Percentiles rank a stretch among this genome's conserved stretches.
Evolutionary conservation across 2,888 invertebrate genomes (phyloP).

Genomic region (Nemurella pictetii): DNA sequence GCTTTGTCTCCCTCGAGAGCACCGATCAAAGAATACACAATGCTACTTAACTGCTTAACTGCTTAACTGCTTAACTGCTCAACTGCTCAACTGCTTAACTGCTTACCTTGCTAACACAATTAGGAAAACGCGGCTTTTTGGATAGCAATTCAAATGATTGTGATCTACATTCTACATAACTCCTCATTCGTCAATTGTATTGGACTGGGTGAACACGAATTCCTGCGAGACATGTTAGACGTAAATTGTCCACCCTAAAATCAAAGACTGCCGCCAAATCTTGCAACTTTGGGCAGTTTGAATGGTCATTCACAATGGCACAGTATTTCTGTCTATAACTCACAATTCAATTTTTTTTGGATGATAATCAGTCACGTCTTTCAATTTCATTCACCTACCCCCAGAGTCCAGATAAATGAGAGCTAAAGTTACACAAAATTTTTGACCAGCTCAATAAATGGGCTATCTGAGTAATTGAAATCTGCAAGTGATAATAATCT

Average conservation of each 20-base stretch:
- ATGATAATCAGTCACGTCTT: background rate
- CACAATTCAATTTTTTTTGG: background rate
- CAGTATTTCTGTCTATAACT: background rate
- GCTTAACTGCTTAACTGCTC: background rate
- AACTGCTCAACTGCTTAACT: background rate
- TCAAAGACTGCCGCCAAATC: background rate
- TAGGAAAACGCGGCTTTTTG: background rate
- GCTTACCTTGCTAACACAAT: background rate
- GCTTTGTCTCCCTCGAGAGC: background rate
- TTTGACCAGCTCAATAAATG: background rate
- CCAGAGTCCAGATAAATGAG: background rate
- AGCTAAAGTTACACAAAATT: background rate
- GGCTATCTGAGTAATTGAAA: too few species aligned
- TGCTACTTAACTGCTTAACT: background rate
- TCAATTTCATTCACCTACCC: background rate
- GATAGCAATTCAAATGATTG: background rate
- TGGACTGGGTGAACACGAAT: background rate
- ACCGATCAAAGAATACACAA: background rate
- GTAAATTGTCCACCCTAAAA: background rate
- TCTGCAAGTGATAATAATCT: constrained; percentile 3
- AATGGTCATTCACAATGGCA: background rate
- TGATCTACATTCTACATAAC: background rate
- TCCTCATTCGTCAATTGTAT: background rate
- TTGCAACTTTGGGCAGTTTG: background rate
- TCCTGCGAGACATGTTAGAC: background rate